phyloP scores from a whole-genome alignment of 2,888 invertebrate genomes.

The Drosophila lutescens region DNA sequence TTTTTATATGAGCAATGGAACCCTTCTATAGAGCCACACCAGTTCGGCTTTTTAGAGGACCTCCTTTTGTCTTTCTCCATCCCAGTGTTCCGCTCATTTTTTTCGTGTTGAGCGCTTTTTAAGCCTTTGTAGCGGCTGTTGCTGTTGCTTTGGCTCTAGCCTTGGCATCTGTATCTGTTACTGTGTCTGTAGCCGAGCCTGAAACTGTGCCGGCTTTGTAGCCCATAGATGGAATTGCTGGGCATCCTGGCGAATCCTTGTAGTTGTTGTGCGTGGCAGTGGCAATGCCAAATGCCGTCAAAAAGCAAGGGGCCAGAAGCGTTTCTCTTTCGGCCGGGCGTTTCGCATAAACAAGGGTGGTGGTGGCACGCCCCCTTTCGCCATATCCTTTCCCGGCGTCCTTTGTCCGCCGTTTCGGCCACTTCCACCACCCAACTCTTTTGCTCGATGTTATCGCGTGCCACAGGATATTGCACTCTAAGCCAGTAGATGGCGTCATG shows the following conservation, averaged over 20 bases:
- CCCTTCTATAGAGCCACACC: neutral
- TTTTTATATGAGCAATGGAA: neutral
- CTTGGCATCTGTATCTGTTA: conserved; percentile 28
- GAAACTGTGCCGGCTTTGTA: conserved; percentile 59
- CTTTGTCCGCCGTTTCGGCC: conserved; percentile 21
- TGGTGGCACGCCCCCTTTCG: neutral
- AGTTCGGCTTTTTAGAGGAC: neutral
- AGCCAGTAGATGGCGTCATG: conserved; percentile 81
- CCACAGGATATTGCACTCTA: conserved; percentile 81
- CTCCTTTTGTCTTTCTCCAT: neutral
- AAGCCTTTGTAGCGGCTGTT: conserved; percentile 73
- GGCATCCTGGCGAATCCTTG: conserved; percentile 26
- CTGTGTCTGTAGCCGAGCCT: conserved; percentile 15
- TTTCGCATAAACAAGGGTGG: conserved; percentile 57
- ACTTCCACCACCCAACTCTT: conserved; percentile 36
- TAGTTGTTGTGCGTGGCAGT: conserved; percentile 28
- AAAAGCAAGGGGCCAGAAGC: conserved; percentile 68
- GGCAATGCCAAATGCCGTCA: conserved; percentile 64
- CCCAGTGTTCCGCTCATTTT: conserved; percentile 1
- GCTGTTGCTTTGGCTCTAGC: conserved; percentile 48
- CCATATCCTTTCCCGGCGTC: conserved; percentile 2
- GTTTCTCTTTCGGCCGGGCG: conserved; percentile 63
- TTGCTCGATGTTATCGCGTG: conserved; percentile 75
- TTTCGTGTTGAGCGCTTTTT: conserved; percentile 56
- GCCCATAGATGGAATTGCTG: conserved; percentile 45